Base-by-base conservation (phyloP, 1,140 invertebrate species). In the Panonychus citri region DNA sequence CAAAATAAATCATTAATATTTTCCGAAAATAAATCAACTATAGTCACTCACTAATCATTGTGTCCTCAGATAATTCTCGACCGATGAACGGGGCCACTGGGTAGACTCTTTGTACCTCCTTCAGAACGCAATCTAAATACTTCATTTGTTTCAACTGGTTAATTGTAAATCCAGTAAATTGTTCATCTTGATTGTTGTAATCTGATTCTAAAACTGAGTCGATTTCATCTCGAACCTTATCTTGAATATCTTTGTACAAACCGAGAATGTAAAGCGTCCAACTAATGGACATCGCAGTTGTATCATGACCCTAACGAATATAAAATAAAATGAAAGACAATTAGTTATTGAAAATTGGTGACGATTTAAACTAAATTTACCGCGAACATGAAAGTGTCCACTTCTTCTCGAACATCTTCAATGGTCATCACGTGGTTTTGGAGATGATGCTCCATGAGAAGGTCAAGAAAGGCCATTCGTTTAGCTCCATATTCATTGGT, bases 371-470 rank as follows among this genome's bases (percentile, higher is more conserved):
- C 28, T 34, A 56, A 26, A 48, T 50, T 43, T 57, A 60, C 61
- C 25, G 63, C 61, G 68, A 77, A 77, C 74, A 77, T 85, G 62
- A 86, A 86, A 3, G 83, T 86, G 62, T 85, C 82, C 24, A 84
- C 82, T 72, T 85, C 83, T 66, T 85, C 82, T 49, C 80, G 70
- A 37, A 85, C 81, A 63, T 81, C 77, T 52, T 76, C 72, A 13
- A 83, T 67, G 5, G 69, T 66, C 10, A 69, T 66, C 10, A 74
- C 78, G 56, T 76, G 70, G 48, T 61, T 61, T 28, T 63, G 64
- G 37, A 62, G 17, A 57, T 60, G 83, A 52, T 62, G 60, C 24
- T 59, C 49, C n/a, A 85, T 72, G 17, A 86, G 64, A 12, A 46
- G 27, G 27, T 59, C 58, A 15, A 59, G 51, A 53, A 59, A 59